These are phyloP conservation scores for Himalopsyche kuldschensis DNA, from an alignment of 2,888 invertebrate genomes.

Conservation along the genomic window DNA sequence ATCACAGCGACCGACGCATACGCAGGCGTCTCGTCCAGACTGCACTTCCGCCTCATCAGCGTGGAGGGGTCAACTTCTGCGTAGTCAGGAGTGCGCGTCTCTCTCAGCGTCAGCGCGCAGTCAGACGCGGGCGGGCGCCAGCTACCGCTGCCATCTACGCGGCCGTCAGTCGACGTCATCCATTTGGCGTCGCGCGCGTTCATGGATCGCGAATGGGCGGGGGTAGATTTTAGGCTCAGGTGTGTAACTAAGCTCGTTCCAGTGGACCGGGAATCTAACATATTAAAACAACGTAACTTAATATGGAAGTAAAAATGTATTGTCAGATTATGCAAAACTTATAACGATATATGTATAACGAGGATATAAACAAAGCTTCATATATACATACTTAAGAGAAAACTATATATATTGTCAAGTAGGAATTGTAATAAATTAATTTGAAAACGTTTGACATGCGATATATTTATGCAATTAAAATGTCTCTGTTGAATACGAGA, in stretches of 20 bases:
- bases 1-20: constrained; percentile 84
- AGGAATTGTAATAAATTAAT: too few species aligned
- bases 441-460: too few species aligned
- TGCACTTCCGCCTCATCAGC: constrained; percentile 58
- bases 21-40: constrained; percentile 60
- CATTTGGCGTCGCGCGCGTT: constrained; percentile 57
- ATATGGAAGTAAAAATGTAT: not conserved
- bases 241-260: constrained; percentile 65
- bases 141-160: not conserved
- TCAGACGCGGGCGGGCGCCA: not conserved
- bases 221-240: constrained; percentile 62
- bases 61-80: constrained; percentile 67
- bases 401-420: too few species aligned
- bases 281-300: not conserved
- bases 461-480: too few species aligned
- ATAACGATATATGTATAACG: too few species aligned
- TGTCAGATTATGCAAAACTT: too few species aligned
- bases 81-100: constrained; percentile 60
- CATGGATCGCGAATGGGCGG: constrained; percentile 41
- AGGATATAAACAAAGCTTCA: too few species aligned
- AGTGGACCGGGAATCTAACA: constrained; percentile 30
- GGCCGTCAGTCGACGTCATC: constrained; percentile 47
- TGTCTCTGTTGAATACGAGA: too few species aligned
- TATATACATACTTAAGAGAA: too few species aligned
- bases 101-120: not conserved